A percentile compares a stretch with the other conserved stretches of the same genome.
Conservation (phyloP, 2,113 vertebrate species). For the Chascanopsetta lugubris region DNA sequence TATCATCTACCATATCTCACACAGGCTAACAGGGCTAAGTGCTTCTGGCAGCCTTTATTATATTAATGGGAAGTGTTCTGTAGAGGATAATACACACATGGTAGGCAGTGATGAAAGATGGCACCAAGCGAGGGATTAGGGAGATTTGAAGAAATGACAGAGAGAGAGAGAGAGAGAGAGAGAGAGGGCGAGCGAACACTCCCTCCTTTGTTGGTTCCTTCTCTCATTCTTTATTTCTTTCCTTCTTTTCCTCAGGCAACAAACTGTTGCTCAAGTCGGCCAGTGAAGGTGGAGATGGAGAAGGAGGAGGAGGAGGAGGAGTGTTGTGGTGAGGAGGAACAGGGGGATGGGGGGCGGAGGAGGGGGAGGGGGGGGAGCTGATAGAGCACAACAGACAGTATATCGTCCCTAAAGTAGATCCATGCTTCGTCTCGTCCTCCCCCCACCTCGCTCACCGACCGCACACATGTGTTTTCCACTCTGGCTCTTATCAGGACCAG, state of each 20-base stretch:
- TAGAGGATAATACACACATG: conserved; percentile 73
- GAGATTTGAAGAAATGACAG: conserved; percentile 49
- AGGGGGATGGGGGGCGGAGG: conserved; percentile 17
- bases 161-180: conserved; percentile 43
- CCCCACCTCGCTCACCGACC: conserved; percentile 72
- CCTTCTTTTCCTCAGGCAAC: conserved; percentile 48
- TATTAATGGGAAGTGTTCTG: conserved; percentile 77
- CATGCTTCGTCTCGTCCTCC: conserved; percentile 65
- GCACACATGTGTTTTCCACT: conserved; percentile 89
- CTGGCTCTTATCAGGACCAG: conserved; percentile 90
- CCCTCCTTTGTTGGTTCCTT: conserved; percentile 63
- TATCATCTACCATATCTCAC: conserved; percentile 55
- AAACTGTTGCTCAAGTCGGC: conserved; percentile 44
- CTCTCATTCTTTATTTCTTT: conserved; percentile 49
- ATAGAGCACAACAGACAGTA: conserved; percentile 68
- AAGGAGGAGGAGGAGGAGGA: conserved; percentile 21
- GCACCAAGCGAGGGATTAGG: conserved; percentile 70
- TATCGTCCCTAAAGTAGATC: conserved; percentile 67
- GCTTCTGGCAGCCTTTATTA: conserved; percentile 73
- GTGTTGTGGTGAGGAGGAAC: conserved; percentile 29
- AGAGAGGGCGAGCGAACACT: conserved; percentile 50
- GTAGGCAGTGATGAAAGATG: conserved; percentile 77
- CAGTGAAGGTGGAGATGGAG: conserved; percentile 38
- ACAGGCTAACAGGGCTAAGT: conserved; percentile 62
- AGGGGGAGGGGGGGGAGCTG: conserved; percentile 38